Percentiles rank a stretch among this genome's conserved stretches.
Conservation (phyloP, 2,888 invertebrate genomes). For the Atrina japonica region DNA sequence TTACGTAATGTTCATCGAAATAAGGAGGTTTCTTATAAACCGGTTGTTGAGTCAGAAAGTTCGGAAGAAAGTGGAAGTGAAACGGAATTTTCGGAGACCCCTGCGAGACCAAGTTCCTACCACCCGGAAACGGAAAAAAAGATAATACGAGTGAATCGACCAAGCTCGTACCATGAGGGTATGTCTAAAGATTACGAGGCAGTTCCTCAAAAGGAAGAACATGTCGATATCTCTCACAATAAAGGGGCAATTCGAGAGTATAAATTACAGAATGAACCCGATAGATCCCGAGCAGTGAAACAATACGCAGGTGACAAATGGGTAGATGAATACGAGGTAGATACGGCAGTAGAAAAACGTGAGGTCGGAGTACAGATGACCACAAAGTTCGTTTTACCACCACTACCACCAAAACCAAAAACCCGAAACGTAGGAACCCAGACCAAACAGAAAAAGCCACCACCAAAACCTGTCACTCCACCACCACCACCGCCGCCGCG, state of each 20-base stretch:
- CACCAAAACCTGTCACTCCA: neutral
- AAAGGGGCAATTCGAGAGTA: neutral
- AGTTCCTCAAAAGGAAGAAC: slow-evolving; percentile 2
- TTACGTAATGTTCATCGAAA: no score
- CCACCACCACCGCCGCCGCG: slow-evolving; percentile 15
- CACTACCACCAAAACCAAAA: slow-evolving; percentile 27
- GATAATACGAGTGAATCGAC: neutral
- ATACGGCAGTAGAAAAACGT: slow-evolving; percentile 9
- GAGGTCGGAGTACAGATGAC: slow-evolving; percentile 46
- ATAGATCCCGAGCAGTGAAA: slow-evolving; percentile 14
- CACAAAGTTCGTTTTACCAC: slow-evolving; percentile 35
- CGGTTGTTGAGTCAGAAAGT: no score
- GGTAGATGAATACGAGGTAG: slow-evolving; percentile 26
- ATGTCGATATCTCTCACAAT: neutral
- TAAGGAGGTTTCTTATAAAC: no score
- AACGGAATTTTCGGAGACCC: no score
- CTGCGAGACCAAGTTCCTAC: slow-evolving; percentile 16
- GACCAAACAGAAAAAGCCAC: slow-evolving; percentile 23
- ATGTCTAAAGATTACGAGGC: slow-evolving; percentile 20
- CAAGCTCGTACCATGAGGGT: slow-evolving; percentile 23
- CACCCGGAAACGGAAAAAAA: slow-evolving; percentile 2
- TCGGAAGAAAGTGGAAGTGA: no score
- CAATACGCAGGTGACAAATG: slow-evolving; percentile 14
- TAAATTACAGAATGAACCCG: slow-evolving; percentile 12
- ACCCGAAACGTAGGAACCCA: slow-evolving; percentile 33